Conservation (phyloP, 2,113 vertebrate genomes). For the Syngnathus floridae region DNA sequence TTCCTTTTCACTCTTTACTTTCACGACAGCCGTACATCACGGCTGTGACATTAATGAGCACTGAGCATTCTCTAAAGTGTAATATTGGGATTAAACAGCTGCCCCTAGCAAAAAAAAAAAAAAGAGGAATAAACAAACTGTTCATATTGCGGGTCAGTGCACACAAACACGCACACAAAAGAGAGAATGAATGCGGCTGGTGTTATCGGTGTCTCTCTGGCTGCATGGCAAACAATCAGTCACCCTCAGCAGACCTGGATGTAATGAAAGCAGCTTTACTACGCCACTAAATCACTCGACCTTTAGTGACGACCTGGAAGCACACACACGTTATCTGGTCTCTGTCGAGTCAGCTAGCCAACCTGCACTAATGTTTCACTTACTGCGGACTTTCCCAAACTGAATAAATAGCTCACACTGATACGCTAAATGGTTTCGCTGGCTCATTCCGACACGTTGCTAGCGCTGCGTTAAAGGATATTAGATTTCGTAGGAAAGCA, state of each 20-base stretch:
- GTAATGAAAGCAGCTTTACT: constrained; percentile 14
- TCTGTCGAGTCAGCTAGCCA: constrained; percentile 11
- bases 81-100: neutral
- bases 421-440: neutral
- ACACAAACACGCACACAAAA: neutral
- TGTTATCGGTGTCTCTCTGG: constrained; percentile 6
- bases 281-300: constrained; percentile 6
- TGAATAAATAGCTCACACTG: neutral
- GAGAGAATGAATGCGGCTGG: neutral
- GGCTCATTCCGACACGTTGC: neutral
- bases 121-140: neutral
- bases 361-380: constrained; percentile 4
- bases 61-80: constrained; percentile 1
- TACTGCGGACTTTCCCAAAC: constrained; percentile 1
- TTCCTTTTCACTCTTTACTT: constrained; percentile 1
- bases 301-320: constrained; percentile 14
- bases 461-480: neutral
- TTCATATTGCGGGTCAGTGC: neutral
- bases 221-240: constrained; percentile 11
- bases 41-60: constrained; percentile 3
- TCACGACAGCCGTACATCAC: neutral
- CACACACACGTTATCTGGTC: constrained; percentile 9
- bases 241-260: constrained; percentile 9
- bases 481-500: neutral
- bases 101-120: neutral